These are phyloP conservation scores for Conchocele bisecta DNA, from an alignment of 2,888 invertebrate genomes.

Conservation along the genomic window DNA sequence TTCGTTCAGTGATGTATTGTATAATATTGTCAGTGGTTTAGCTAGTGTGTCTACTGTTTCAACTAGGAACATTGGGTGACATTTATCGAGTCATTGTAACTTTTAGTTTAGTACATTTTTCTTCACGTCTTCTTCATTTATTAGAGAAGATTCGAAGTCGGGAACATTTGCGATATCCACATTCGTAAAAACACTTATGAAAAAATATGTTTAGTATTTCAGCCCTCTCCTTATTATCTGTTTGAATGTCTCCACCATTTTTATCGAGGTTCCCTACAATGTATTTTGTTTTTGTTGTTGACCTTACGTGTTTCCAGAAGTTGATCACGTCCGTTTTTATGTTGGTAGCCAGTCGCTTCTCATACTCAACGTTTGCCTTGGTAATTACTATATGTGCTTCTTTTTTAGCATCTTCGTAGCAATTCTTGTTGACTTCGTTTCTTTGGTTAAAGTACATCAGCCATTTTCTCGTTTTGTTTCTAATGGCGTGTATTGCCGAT, in stretches of 20 bases:
- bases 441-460: conserved; percentile 1
- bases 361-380: conserved; percentile 9
- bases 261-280: conserved; percentile 13
- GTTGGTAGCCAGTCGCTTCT: conserved; percentile 13
- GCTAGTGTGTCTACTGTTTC: too few relatives aligned
- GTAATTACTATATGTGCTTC: conserved; percentile 9
- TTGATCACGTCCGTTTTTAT: conserved; percentile 29
- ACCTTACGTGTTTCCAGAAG: conserved; percentile 33
- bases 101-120: too few relatives aligned
- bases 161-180: neutral
- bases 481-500: conserved; percentile 1
- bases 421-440: neutral
- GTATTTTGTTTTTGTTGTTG: conserved; percentile 18
- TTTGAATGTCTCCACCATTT: neutral
- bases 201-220: conserved; percentile 18
- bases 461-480: conserved; percentile 11
- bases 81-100: too few relatives aligned
- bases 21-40: too few relatives aligned
- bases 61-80: too few relatives aligned
- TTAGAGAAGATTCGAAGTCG: neutral
- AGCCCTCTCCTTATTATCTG: conserved; percentile 4
- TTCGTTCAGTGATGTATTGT: too few relatives aligned
- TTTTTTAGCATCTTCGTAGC: conserved; percentile 20
- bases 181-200: conserved; percentile 18
- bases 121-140: neutral